Percentiles rank a stretch among this genome's conserved stretches.
Conservation (phyloP, 2,113 vertebrate genomes). For the Phaethon lepturus region DNA sequence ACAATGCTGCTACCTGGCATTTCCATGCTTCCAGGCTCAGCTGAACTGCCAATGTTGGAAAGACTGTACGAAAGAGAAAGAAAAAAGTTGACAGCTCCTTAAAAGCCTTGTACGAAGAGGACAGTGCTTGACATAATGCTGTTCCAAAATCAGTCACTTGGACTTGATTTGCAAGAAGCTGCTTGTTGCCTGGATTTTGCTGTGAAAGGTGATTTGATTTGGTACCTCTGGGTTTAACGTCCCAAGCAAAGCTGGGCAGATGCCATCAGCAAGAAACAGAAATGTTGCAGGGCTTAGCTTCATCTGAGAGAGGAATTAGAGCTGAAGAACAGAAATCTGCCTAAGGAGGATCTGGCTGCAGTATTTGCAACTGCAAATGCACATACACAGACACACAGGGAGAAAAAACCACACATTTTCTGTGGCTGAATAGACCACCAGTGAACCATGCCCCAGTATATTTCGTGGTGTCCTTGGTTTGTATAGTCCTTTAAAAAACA, state of each 20-base stretch:
- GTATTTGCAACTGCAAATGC: not conserved
- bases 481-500: not conserved
- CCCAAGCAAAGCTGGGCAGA: not conserved
- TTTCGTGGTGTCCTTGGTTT: not conserved
- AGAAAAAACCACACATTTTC: not conserved
- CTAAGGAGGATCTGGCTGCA: not conserved
- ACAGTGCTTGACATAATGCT: not conserved
- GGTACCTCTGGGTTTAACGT: not conserved
- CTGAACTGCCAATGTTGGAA: not conserved
- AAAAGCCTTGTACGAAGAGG: not conserved
- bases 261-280: not conserved
- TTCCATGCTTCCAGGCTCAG: constrained; percentile 10
- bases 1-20: constrained; percentile 10
- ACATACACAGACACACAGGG: not conserved
- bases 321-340: not conserved
- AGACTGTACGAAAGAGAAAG: not conserved
- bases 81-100: constrained; percentile 18
- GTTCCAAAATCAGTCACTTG: constrained; percentile 12
- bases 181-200: not conserved
- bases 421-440: not conserved
- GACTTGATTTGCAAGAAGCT: constrained; percentile 34
- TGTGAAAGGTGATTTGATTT: not conserved
- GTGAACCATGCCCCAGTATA: not conserved
- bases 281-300: not conserved
- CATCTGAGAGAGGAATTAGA: not conserved